Evolutionary conservation across 2,888 invertebrate genomes (phyloP).

Genomic region (Macrophya annulata): DNA sequence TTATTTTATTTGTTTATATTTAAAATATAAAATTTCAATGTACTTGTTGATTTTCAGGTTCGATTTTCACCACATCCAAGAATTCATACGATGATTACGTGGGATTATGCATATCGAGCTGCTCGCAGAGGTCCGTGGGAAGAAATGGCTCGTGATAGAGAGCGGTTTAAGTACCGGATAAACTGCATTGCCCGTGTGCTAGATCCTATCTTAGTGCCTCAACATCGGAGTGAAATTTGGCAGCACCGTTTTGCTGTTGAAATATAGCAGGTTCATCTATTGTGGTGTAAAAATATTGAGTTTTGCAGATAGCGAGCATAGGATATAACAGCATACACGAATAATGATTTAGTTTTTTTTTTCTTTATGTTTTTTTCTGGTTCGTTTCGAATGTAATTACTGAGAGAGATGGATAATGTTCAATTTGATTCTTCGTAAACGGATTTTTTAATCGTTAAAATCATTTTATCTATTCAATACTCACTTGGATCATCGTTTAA

Average conservation of each 20-base stretch:
- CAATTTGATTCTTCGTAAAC: neutral
- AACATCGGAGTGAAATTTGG: slow-evolving; percentile 80
- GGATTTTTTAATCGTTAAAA: neutral
- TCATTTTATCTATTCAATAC: neutral
- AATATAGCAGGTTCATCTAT: slow-evolving; percentile 55
- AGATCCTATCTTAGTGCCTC: slow-evolving; percentile 76
- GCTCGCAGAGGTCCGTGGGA: slow-evolving; percentile 84
- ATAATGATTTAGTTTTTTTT: neutral
- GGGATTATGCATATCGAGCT: slow-evolving; percentile 82
- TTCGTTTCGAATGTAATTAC: slow-evolving; percentile 1
- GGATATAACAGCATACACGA: neutral
- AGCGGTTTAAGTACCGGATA: slow-evolving; percentile 80
- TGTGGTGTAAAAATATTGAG: slow-evolving; percentile 17
- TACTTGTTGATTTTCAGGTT: slow-evolving; percentile 77
- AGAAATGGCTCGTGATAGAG: slow-evolving; percentile 80
- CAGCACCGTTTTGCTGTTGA: slow-evolving; percentile 75
- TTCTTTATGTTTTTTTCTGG: neutral
- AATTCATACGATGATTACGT: slow-evolving; percentile 81
- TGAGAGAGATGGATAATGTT: neutral
- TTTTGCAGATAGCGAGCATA: slow-evolving; percentile 2
- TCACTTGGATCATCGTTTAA: neutral
- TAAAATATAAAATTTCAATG: neutral
- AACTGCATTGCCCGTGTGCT: slow-evolving; percentile 75
- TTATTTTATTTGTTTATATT: neutral
- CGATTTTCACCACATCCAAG: slow-evolving; percentile 79